Percentiles rank a stretch among this genome's conserved stretches.
Conservation (phyloP, 2,888 invertebrate species). For the Mythimna albipuncta region DNA sequence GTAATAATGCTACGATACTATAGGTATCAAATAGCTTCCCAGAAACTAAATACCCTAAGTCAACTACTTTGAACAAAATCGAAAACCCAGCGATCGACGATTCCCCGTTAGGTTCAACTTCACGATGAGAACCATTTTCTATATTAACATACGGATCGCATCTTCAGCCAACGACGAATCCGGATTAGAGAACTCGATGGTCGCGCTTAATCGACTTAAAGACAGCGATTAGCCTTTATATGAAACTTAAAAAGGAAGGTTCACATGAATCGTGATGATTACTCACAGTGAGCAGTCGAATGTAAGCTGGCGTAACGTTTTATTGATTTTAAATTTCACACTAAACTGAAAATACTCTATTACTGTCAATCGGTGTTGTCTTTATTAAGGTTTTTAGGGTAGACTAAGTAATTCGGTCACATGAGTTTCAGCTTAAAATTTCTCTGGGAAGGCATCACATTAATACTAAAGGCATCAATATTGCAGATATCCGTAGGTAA, state of each 20-base stretch:
- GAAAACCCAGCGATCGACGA: neutral
- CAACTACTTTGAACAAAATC: conserved; percentile 13
- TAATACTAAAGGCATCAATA: too few species aligned
- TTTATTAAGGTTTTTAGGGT: too few species aligned
- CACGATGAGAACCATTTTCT: conserved; percentile 42
- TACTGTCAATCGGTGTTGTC: too few species aligned
- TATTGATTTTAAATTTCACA: neutral
- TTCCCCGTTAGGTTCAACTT: conserved; percentile 28
- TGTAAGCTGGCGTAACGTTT: neutral
- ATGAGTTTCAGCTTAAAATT: too few species aligned
- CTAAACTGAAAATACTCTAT: too few species aligned
- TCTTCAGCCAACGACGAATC: conserved; percentile 46
- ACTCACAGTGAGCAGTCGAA: conserved; percentile 9
- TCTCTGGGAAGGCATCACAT: too few species aligned
- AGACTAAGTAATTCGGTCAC: too few species aligned
- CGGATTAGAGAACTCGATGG: conserved; percentile 52
- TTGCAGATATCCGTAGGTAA: too few species aligned
- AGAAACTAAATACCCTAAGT: neutral
- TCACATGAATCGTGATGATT: neutral
- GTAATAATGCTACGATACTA: too few species aligned
- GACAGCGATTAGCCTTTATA: conserved; percentile 40
- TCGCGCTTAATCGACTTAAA: conserved; percentile 49
- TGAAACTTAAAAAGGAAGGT: conserved; percentile 3
- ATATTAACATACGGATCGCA: conserved; percentile 61
- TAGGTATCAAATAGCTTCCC: neutral